Evolutionary conservation across 1,140 invertebrate genomes (phyloP), one percentile per base, ranked within the genome.

Genomic region (Prorops nasuta): DNA sequence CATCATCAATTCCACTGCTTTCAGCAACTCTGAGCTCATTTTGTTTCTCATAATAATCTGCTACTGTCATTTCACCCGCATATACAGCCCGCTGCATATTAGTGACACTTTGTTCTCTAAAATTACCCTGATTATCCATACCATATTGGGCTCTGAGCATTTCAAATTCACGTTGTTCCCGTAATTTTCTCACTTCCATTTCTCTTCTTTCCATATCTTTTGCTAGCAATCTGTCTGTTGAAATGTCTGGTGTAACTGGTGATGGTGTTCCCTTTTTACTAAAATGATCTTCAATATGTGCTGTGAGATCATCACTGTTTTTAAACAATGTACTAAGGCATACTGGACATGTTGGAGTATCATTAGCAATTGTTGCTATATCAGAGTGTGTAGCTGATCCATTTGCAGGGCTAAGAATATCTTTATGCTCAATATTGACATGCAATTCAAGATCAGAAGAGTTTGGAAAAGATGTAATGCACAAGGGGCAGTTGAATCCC

Each of bases 71-170:
- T 67, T 92, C 87, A 2, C 91, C 91, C 18, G 86, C 86, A 69
- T 87, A 88, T 7, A 94, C 91, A 42, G 91, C 91, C 36, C 86
- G 78, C 67, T 91, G 87, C 80, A 95, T 85, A 69, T 90, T 89
- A 18, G 84, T 86, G 1, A 90, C 84, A 44, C 88, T 90, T 56
- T 93, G 89, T 60, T 90, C 87, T 28, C 85, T 82, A 75, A 89
- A 91, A 60, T 87, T 89, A 21, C 85, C 86, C 59, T 90, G 87
- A 74, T 91, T 89, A 60, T 92, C 90, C 91, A 94, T 93, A 1
- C 92, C 91, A 73, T 92, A 92, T 66, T 91, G 88, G 9, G 89
- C 90, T 60, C 88, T 80, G 10, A 92, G 67, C 71, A 90, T 74
- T 63, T 90, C 87, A 72, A 92, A 92, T 69, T 92, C 90, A 47